Conservation (phyloP, 1,140 invertebrate genomes). For the Drosophila insularis region DNA sequence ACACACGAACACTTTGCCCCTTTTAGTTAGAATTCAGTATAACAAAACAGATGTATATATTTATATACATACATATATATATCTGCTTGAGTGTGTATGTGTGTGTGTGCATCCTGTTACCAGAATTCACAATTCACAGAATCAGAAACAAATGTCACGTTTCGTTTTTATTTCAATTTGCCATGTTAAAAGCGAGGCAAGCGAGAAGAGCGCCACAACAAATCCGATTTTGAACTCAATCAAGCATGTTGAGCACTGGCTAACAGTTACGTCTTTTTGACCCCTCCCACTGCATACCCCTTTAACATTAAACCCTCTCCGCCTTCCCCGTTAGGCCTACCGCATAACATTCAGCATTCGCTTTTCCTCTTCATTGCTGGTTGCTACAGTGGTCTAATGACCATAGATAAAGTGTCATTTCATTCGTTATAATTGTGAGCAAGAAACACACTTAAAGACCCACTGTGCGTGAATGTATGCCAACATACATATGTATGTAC, state of each 20-base stretch:
- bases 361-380: neutral
- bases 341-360: neutral
- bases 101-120: conserved; percentile 51
- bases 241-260: conserved; percentile 57
- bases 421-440: too few relatives aligned
- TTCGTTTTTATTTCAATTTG: conserved; percentile 79
- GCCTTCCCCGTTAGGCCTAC: neutral
- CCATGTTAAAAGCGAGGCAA: conserved; percentile 46
- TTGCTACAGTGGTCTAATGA: neutral
- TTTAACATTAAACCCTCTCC: too few relatives aligned
- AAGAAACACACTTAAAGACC: neutral
- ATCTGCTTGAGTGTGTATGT: neutral
- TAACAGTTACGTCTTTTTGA: conserved; percentile 42
- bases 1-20: neutral
- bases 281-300: neutral
- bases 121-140: conserved; percentile 17
- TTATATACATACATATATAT: neutral
- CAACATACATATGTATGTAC: too few relatives aligned
- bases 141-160: conserved; percentile 69
- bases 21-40: conserved; percentile 15
- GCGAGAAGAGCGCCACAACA: conserved; percentile 34
- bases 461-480: conserved; percentile 1
- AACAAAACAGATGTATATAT: neutral
- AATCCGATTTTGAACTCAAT: conserved; percentile 80
- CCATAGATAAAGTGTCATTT: neutral